Conservation (phyloP, 1,140 invertebrate species). For the Teleogryllus occipitalis region DNA sequence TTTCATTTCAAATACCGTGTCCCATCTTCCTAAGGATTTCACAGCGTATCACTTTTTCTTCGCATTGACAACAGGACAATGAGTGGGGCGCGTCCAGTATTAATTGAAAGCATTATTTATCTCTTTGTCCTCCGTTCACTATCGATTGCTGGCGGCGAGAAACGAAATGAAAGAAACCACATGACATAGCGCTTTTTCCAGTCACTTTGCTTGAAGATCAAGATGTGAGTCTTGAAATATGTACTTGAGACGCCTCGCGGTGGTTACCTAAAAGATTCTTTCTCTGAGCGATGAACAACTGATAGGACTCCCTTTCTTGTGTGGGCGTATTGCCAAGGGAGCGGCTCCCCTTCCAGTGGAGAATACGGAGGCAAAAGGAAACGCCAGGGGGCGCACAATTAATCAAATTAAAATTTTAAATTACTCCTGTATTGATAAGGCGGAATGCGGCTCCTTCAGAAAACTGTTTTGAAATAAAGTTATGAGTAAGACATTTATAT, state of each 20-base stretch:
- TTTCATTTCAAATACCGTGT: no score
- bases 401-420: constrained; percentile 6
- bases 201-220: background rate
- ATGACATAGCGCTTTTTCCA: background rate
- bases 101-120: background rate
- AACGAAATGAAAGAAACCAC: no score
- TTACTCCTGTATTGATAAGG: background rate
- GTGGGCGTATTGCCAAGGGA: background rate
- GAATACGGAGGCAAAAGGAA: no score
- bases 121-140: background rate
- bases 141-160: background rate
- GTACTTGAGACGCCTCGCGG: background rate
- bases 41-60: background rate
- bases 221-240: background rate
- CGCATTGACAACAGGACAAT: background rate
- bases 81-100: background rate
- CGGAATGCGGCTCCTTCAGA: background rate
- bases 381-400: background rate
- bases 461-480: background rate
- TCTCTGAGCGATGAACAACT: background rate
- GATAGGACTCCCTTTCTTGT: background rate
- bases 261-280: background rate
- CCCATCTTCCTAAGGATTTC: no score
- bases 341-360: background rate
- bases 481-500: background rate